phyloP scores from a whole-genome alignment of 2,888 invertebrate species.

The Aricia artaxerxes region DNA sequence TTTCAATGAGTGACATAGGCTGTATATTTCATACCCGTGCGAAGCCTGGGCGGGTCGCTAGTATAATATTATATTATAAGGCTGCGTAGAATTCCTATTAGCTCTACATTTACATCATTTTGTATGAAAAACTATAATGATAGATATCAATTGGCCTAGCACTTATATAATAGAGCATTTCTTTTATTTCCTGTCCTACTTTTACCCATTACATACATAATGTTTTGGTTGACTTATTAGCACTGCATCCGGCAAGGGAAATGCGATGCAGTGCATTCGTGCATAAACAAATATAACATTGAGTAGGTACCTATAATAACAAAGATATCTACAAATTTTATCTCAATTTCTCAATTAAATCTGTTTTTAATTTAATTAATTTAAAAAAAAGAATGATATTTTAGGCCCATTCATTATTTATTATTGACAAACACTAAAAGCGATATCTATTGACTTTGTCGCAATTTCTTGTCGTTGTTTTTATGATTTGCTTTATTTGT shows the following conservation, averaged over 20 bases:
- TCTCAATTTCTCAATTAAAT: no score
- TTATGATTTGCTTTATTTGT: conserved; percentile 33
- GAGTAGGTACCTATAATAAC: background rate
- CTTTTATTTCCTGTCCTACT: conserved; percentile 29
- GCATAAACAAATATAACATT: conserved; percentile 26
- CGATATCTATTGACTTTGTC: conserved; percentile 2
- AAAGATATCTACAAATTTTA: no score
- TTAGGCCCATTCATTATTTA: no score
- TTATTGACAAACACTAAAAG: background rate
- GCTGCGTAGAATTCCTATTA: no score
- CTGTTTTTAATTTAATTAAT: no score
- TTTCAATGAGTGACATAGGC: no score
- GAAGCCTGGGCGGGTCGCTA: no score
- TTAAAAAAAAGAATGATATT: no score
- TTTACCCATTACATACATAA: conserved; percentile 24
- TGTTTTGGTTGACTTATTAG: conserved; percentile 26
- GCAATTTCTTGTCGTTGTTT: conserved; percentile 8
- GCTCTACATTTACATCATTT: conserved; percentile 1
- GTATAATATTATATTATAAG: no score
- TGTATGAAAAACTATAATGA: background rate
- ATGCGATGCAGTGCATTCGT: conserved; percentile 24
- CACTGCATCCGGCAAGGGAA: conserved; percentile 27
- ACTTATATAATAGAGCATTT: conserved; percentile 23
- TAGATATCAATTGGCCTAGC: conserved; percentile 1
- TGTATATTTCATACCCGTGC: no score